phyloP scores from a whole-genome alignment of 1,140 invertebrate genomes.

The Nasonia longicornis region DNA sequence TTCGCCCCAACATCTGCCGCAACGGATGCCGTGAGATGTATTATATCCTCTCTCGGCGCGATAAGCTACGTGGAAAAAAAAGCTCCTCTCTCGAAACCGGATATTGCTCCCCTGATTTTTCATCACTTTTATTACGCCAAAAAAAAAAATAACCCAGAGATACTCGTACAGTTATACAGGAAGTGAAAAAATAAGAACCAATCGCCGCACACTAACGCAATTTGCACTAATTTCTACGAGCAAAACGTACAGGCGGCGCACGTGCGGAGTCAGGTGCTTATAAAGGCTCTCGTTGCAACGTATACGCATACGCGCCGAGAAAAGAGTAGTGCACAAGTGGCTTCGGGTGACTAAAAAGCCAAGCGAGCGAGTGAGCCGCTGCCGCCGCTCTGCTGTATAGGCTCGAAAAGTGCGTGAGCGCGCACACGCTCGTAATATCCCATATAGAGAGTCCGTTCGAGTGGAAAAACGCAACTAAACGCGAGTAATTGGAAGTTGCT shows the following conservation, averaged over 20 bases:
- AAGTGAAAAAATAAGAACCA: too few relatives aligned
- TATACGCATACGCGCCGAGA: slow-evolving; percentile 15
- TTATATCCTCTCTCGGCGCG: neutral
- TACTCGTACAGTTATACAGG: too few relatives aligned
- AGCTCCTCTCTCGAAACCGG: neutral
- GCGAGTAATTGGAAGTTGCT: slow-evolving; percentile 66
- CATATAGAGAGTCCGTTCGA: slow-evolving; percentile 66
- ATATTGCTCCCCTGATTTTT: neutral
- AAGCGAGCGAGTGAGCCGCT: slow-evolving; percentile 51
- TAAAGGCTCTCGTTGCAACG: slow-evolving; percentile 25
- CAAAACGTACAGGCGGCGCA: slow-evolving; percentile 20
- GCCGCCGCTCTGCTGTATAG: too few relatives aligned
- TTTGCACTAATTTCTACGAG: neutral
- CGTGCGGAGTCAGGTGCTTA: slow-evolving; percentile 52
- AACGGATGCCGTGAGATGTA: neutral
- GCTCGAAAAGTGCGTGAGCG: slow-evolving; percentile 52
- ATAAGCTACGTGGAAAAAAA: neutral
- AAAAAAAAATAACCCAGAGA: too few relatives aligned
- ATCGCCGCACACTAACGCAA: neutral
- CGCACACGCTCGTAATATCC: slow-evolving; percentile 59
- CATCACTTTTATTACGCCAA: neutral
- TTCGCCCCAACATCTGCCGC: slow-evolving; percentile 55
- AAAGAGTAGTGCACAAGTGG: slow-evolving; percentile 60
- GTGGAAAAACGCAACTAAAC: slow-evolving; percentile 66
- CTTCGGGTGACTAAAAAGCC: slow-evolving; percentile 66